Conservation (phyloP, 2,888 invertebrate genomes). For the Cacoxenus indagator region DNA sequence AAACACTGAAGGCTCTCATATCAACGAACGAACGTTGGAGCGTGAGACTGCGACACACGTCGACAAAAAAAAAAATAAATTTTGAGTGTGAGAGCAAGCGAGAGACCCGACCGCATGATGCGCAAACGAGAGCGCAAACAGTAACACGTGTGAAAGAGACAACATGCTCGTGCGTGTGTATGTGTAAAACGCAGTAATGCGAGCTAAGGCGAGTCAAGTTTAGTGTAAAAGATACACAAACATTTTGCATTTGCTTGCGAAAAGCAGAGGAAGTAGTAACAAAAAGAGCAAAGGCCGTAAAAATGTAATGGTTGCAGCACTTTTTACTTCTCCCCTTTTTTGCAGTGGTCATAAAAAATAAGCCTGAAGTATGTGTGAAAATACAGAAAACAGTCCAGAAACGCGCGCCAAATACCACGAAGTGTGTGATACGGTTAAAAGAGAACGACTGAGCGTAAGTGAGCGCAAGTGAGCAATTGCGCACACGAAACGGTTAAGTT, state of each 20-base stretch:
- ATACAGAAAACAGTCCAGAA: slow-evolving; percentile 8
- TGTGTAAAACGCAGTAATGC: background rate
- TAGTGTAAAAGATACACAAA: slow-evolving; percentile 20
- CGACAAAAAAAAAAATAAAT: no score
- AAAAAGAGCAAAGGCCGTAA: background rate
- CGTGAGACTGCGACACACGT: no score
- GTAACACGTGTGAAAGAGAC: no score
- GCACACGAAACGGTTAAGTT: slow-evolving; percentile 43
- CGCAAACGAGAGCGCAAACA: slow-evolving; percentile 28
- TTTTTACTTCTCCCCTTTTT: background rate
- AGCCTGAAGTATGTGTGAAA: background rate
- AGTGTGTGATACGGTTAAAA: slow-evolving; percentile 57
- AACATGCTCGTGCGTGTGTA: background rate
- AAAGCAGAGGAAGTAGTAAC: slow-evolving; percentile 37
- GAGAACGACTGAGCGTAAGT: background rate
- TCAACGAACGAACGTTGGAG: slow-evolving; percentile 27
- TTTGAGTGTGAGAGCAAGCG: slow-evolving; percentile 40
- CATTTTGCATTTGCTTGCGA: no score
- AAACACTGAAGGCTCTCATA: no score
- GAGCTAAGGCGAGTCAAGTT: slow-evolving; percentile 17
- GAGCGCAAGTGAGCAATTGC: slow-evolving; percentile 28
- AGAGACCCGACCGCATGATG: slow-evolving; percentile 37
- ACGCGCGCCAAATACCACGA: slow-evolving; percentile 30
- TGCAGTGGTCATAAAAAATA: background rate
- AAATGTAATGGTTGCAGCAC: slow-evolving; percentile 1